Percentiles rank a stretch among this genome's conserved stretches.
phyloP scores from a whole-genome alignment of 2,113 vertebrate genomes.

The rat (Rattus norvegicus) region GRCr8 NC_086038.1:11444001-11444500 shows the following conservation, averaged over 20 bases:
- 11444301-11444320: not conserved
- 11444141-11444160: too few species aligned
- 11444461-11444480: not conserved
- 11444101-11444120: not conserved
- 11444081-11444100: not conserved
- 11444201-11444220: not conserved
- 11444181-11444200: not conserved
- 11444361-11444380: not conserved
- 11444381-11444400: not conserved
- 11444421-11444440: not conserved
- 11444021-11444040: not conserved
- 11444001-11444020: not conserved
- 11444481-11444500: accelerated
- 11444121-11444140: not conserved
- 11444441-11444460: not conserved
- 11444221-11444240: accelerated
- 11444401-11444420: not conserved
- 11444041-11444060: accelerated
- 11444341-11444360: not conserved
- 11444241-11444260: not conserved
- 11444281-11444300: not conserved
- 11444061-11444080: accelerated
- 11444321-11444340: not conserved
- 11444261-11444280: not conserved
- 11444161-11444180: too few species aligned